phyloP scores from a whole-genome alignment of 2,888 invertebrate genomes.

The Pandemis heparana region DNA sequence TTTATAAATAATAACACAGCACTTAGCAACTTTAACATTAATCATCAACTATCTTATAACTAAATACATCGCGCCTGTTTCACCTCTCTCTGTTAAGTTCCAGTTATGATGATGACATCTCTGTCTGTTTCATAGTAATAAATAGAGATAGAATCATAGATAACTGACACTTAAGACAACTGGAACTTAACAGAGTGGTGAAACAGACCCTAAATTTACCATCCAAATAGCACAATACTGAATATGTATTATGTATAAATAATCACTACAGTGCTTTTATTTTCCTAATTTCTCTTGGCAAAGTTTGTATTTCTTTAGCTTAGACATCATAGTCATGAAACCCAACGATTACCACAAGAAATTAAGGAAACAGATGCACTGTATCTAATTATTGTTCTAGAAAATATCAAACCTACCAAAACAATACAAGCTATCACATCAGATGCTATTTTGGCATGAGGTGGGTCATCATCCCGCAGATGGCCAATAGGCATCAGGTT shows the following conservation, averaged over 20 bases:
- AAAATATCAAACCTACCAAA: slow-evolving; percentile 86
- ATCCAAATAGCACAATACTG: background rate
- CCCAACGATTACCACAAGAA: no score
- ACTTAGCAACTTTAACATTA: background rate
- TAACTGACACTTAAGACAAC: no score
- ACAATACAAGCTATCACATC: slow-evolving; percentile 98
- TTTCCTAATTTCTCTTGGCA: no score
- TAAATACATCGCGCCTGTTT: background rate
- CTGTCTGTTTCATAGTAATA: no score
- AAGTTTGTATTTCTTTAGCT: no score
- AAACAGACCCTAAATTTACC: background rate
- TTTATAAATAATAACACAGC: no score
- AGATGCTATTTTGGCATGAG: slow-evolving; percentile 98
- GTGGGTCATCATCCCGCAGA: slow-evolving; percentile 94
- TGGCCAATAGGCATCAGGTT: slow-evolving; percentile 91
- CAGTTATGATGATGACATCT: no score
- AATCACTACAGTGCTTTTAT: no score
- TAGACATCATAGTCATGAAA: no score
- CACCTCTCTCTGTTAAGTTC: no score
- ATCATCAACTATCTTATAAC: background rate
- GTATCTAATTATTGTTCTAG: background rate
- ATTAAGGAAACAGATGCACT: background rate
- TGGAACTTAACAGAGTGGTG: no score
- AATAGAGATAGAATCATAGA: no score
- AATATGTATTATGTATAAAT: background rate